phyloP scores from a whole-genome alignment of 2,113 vertebrate species.

The Octodon degus region DNA sequence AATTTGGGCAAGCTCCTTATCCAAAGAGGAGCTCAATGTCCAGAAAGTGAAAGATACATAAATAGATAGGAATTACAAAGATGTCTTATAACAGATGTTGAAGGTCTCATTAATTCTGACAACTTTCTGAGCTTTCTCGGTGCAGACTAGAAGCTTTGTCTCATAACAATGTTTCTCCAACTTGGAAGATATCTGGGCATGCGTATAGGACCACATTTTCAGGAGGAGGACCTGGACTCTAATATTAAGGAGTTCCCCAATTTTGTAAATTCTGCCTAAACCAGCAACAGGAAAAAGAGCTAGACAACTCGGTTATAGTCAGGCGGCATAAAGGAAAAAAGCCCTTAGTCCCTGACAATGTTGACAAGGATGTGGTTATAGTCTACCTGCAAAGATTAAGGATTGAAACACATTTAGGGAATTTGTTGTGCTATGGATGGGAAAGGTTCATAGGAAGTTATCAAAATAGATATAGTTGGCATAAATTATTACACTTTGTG shows the following conservation, averaged over 20 bases:
- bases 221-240: background rate
- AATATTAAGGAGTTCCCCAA: background rate
- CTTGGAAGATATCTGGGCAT: background rate
- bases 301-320: background rate
- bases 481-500: background rate
- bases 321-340: constrained; percentile 9
- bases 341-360: background rate
- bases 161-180: background rate
- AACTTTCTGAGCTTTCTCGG: background rate
- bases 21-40: background rate
- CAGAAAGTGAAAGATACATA: background rate
- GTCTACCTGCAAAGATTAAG: background rate
- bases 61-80: constrained; percentile 16
- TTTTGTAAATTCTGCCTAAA: constrained; percentile 12
- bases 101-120: background rate
- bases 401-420: background rate
- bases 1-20: background rate
- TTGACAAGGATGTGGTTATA: constrained; percentile 3
- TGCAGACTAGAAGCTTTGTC: background rate
- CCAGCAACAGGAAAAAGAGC: background rate
- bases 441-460: background rate
- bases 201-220: constrained; percentile 1
- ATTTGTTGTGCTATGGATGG: background rate
- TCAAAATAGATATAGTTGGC: background rate
- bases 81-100: background rate